These are phyloP conservation scores for Microdon myrmicae DNA, from an alignment of 2,888 invertebrate genomes.

Conservation along the genomic window DNA sequence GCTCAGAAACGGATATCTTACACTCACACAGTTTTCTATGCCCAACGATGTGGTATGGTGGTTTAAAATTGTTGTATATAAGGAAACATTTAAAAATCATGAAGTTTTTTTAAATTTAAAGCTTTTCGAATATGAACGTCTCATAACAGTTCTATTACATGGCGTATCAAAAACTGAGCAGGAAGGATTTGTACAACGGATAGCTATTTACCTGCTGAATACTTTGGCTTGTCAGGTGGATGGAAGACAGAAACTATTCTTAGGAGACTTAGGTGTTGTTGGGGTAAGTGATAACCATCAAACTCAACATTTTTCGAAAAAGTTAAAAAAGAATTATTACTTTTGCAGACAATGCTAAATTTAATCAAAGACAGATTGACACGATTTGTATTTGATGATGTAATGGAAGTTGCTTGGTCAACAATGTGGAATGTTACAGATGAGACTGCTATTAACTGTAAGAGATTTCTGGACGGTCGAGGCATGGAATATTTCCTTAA, in stretches of 20 bases:
- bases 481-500: constrained; percentile 92
- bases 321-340: constrained; percentile 1
- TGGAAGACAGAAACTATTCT: constrained; percentile 87
- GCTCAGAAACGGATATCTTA: constrained; percentile 96
- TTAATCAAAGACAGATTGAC: constrained; percentile 85
- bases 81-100: too few species aligned
- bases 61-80: constrained; percentile 14
- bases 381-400: constrained; percentile 87
- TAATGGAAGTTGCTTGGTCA: constrained; percentile 97
- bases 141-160: constrained; percentile 84
- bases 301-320: background rate
- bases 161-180: constrained; percentile 84
- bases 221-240: constrained; percentile 97
- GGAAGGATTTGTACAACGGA: constrained; percentile 92
- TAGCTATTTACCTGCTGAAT: constrained; percentile 94
- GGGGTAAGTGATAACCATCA: constrained; percentile 69
- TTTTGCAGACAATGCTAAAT: constrained; percentile 82
- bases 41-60: constrained; percentile 89
- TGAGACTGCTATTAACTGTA: constrained; percentile 94
- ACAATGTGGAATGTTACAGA: constrained; percentile 99
- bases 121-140: constrained; percentile 89
- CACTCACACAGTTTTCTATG: constrained; percentile 93
- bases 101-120: constrained; percentile 64
- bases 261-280: constrained; percentile 91
- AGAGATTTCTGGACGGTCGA: constrained; percentile 84